A percentile compares a stretch with the other conserved stretches of the same genome.
Conservation (phyloP, 2,888 invertebrate species). For the Cantharis lateralis region DNA sequence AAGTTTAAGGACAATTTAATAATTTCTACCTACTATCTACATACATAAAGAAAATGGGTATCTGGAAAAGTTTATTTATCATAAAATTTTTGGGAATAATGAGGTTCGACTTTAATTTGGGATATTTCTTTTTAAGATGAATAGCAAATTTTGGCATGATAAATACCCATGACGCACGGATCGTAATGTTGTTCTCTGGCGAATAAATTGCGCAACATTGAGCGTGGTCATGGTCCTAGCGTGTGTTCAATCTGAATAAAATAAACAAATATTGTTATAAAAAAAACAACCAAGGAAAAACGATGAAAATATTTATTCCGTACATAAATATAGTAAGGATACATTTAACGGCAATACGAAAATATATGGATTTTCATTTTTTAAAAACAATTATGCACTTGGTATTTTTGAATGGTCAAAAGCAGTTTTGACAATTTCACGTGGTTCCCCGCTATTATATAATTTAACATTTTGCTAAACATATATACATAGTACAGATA, state of each 20-base stretch:
- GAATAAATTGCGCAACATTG: constrained; percentile 50
- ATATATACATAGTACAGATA: background rate
- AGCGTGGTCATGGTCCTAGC: constrained; percentile 48
- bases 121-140: constrained; percentile 25
- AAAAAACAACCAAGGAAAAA: constrained; percentile 45
- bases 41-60: background rate
- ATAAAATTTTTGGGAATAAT: constrained; percentile 5
- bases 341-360: constrained; percentile 57
- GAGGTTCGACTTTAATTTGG: constrained; percentile 13
- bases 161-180: constrained; percentile 46
- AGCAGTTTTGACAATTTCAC: background rate
- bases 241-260: constrained; percentile 37
- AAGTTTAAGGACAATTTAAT: background rate
- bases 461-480: background rate
- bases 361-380: constrained; percentile 54
- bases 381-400: constrained; percentile 25
- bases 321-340: constrained; percentile 51
- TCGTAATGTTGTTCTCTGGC: constrained; percentile 44
- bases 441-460: background rate
- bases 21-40: background rate
- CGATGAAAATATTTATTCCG: constrained; percentile 57
- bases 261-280: constrained; percentile 4
- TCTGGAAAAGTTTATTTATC: constrained; percentile 5
- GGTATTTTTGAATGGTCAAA: background rate
- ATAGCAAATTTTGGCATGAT: constrained; percentile 38